phyloP scores from a whole-genome alignment of 2,113 vertebrate genomes.

The Phasianus colchicus region DNA sequence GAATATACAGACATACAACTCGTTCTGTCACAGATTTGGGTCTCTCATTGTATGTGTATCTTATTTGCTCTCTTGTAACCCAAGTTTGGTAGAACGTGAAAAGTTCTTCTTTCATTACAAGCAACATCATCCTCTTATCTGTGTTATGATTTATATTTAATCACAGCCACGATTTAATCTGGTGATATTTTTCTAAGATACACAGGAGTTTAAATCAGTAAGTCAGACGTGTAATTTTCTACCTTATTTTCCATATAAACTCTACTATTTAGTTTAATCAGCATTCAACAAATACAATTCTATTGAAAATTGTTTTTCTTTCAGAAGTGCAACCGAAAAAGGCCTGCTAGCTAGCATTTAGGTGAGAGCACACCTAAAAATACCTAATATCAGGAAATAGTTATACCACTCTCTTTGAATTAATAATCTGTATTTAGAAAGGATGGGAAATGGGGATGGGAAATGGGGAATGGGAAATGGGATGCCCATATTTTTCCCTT shows the following conservation, averaged over 20 bases:
- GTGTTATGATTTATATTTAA: background rate
- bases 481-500: background rate
- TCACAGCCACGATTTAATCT: background rate
- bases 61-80: background rate
- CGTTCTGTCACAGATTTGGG: background rate
- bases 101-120: background rate
- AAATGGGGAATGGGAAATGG: no score
- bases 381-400: conserved; percentile 59
- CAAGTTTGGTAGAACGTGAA: background rate
- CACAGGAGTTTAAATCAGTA: background rate
- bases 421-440: conserved; percentile 51
- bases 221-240: background rate
- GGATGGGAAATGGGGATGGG: conserved; percentile 32
- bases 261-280: conserved; percentile 36
- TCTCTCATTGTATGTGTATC: background rate
- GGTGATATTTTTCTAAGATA: background rate
- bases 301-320: conserved; percentile 53
- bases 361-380: conserved; percentile 38
- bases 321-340: conserved; percentile 32
- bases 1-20: background rate
- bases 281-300: conserved; percentile 48
- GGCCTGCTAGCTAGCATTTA: conserved; percentile 15
- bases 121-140: background rate
- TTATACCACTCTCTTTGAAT: conserved; percentile 50
- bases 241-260: conserved; percentile 2